phyloP scores from a whole-genome alignment of 2,797 vertebrate species.

The Taeniopygia guttata region DNA sequence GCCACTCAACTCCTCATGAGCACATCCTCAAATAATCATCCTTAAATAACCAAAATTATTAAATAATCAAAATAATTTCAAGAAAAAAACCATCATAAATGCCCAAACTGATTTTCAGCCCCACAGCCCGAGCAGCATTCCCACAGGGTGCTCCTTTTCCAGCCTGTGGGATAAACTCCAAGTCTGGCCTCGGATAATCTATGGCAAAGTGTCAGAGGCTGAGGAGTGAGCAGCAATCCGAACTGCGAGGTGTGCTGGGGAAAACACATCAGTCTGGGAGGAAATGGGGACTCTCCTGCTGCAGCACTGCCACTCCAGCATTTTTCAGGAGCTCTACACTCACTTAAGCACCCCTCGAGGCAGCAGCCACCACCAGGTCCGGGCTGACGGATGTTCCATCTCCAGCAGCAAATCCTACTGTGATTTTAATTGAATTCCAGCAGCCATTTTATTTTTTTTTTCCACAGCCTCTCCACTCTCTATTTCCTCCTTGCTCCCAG shows the following conservation, averaged over 20 bases:
- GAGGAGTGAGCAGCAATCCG: not conserved
- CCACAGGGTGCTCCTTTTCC: not conserved
- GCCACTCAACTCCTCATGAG: accelerated
- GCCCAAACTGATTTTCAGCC: accelerated
- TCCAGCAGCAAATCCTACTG: not conserved
- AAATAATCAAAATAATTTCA: not conserved
- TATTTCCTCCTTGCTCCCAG: not conserved
- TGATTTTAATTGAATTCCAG: constrained; percentile 18
- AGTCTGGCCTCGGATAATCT: accelerated
- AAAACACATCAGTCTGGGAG: not conserved
- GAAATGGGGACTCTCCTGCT: not conserved
- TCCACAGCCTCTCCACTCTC: not conserved
- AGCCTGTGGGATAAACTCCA: accelerated
- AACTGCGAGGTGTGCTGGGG: not conserved
- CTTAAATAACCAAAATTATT: not conserved
- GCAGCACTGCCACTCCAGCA: not conserved
- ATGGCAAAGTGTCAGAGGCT: accelerated
- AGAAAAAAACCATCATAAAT: accelerated
- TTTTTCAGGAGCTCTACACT: not conserved
- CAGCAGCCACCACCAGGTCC: not conserved
- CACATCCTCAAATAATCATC: not conserved
- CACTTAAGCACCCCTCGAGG: not conserved
- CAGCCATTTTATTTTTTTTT: not conserved
- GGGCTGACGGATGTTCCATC: not conserved
- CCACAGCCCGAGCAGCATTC: not conserved